Conservation (phyloP, 2,888 invertebrate species). For the Aelia acuminata region DNA sequence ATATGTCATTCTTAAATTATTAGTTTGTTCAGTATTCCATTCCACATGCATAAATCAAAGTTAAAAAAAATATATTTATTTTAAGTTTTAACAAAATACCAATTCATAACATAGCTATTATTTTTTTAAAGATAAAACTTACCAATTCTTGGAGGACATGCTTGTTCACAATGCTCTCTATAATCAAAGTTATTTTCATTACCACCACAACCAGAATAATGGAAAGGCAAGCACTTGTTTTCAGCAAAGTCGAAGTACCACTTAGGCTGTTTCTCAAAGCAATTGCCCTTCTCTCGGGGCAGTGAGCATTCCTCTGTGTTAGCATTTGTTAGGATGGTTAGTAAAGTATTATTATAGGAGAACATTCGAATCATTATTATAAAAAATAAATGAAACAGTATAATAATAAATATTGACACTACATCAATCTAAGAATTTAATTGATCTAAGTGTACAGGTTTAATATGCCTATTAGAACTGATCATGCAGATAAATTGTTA, state of each 20-base stretch:
- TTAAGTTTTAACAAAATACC: background rate
- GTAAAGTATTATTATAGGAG: constrained; percentile 5
- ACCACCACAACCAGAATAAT: constrained; percentile 92
- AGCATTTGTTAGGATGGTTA: constrained; percentile 52
- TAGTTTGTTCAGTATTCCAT: background rate
- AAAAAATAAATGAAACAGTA: background rate
- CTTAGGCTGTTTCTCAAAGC: constrained; percentile 80
- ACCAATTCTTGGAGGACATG: constrained; percentile 86
- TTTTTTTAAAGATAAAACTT: constrained; percentile 70
- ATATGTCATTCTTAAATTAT: background rate
- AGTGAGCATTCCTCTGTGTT: constrained; percentile 81
- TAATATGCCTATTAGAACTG: background rate
- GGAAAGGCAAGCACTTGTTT: constrained; percentile 92
- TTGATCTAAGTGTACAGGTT: background rate
- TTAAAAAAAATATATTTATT: background rate
- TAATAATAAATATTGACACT: background rate
- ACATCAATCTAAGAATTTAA: constrained; percentile 7
- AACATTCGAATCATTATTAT: background rate
- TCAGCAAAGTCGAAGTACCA: constrained; percentile 90
- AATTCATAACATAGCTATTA: background rate
- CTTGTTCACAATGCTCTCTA: constrained; percentile 80
- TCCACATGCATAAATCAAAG: background rate
- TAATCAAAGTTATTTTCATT: constrained; percentile 88
- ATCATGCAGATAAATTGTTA: background rate
- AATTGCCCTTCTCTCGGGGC: constrained; percentile 82